Evolutionary conservation across 2,113 vertebrate genomes (phyloP).

Genomic region (Aleadryas rufinucha): DNA sequence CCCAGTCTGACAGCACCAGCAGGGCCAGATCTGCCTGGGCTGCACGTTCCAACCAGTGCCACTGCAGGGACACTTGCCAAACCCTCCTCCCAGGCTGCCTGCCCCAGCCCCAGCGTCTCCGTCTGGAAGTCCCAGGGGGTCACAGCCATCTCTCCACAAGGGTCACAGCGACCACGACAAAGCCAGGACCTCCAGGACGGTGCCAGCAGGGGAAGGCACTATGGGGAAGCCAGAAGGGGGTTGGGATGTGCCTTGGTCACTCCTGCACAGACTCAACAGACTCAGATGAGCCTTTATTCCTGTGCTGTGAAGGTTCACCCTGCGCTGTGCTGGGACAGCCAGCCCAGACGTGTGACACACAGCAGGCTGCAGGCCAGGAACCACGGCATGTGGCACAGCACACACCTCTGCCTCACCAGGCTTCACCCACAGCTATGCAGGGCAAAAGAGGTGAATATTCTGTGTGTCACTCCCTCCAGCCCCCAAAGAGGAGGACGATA

Average conservation of each 20-base stretch:
- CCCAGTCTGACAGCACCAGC: accelerated
- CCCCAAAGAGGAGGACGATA: neutral
- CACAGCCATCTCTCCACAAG: neutral
- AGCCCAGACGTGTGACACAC: neutral
- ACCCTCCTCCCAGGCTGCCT: neutral
- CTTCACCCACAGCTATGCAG: neutral
- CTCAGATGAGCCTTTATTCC: neutral
- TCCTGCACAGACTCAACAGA: neutral
- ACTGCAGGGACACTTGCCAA: neutral
- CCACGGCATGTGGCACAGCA: accelerated
- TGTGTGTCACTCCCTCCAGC: accelerated
- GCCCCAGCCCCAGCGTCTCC: neutral
- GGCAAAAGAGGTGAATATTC: neutral
- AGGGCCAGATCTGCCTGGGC: neutral
- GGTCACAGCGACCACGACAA: accelerated
- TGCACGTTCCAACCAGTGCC: neutral
- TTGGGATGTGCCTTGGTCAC: neutral
- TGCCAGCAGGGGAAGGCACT: too few species aligned
- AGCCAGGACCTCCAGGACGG: neutral
- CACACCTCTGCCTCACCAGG: neutral
- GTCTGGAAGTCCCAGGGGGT: neutral
- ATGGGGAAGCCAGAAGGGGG: neutral
- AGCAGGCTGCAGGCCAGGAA: neutral
- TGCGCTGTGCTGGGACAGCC: neutral
- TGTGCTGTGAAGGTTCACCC: neutral